These are phyloP conservation scores for Caenorhabditis brenneri DNA, from an alignment of 1,140 invertebrate genomes.

Conservation along the genomic window DNA sequence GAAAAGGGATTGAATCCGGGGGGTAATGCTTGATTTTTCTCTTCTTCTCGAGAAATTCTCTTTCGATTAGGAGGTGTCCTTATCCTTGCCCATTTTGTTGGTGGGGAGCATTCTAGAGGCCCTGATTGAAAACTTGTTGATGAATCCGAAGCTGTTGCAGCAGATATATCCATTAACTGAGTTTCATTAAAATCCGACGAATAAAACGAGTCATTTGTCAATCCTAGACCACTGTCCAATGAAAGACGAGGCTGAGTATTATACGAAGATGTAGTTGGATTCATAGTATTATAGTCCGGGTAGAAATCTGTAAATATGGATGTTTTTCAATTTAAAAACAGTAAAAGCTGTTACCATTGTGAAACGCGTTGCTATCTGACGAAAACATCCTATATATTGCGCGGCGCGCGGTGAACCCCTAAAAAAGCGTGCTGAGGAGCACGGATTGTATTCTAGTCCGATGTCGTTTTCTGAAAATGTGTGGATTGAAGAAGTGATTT, in stretches of 20 bases:
- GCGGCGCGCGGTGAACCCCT: slow-evolving; percentile 4
- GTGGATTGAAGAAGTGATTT: background rate
- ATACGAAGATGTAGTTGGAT: background rate
- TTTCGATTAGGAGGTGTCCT: slow-evolving; percentile 23
- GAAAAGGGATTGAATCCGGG: background rate
- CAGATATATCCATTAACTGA: slow-evolving; percentile 22
- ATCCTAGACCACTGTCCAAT: slow-evolving; percentile 21
- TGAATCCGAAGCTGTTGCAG: background rate
- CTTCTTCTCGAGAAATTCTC: background rate
- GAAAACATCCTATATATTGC: slow-evolving; percentile 4
- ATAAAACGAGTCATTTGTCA: slow-evolving; percentile 16
- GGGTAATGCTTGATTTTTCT: background rate
- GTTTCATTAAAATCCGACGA: slow-evolving; percentile 9
- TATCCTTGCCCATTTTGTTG: slow-evolving; percentile 17
- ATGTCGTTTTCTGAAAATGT: slow-evolving; percentile 3
- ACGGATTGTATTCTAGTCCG: background rate
- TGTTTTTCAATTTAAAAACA: background rate
- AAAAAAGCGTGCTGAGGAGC: background rate
- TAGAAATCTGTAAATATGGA: background rate
- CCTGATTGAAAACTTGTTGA: background rate
- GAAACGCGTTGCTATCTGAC: background rate
- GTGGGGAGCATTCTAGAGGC: background rate
- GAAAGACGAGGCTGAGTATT: background rate
- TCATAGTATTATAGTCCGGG: background rate
- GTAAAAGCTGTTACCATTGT: background rate